A percentile compares a stretch with the other conserved stretches of the same genome.
Evolutionary conservation across 1,140 invertebrate genomes (phyloP).

Genomic region (Halictus rubicundus): DNA sequence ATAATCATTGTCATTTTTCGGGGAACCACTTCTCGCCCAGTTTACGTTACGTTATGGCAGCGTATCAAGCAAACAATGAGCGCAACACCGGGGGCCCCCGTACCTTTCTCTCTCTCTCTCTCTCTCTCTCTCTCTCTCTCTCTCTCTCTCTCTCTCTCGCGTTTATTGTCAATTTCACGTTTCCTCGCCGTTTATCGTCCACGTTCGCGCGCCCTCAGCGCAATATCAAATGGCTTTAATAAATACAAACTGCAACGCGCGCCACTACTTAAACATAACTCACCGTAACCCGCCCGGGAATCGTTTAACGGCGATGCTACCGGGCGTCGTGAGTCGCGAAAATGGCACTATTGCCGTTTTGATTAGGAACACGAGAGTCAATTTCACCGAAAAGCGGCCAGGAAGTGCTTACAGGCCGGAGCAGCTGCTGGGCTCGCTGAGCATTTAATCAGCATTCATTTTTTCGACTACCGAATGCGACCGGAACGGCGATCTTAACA

Average conservation of each 20-base stretch:
- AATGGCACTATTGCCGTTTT: too few species aligned
- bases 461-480: too few species aligned
- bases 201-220: neutral
- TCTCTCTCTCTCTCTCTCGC: too few species aligned
- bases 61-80: slow-evolving; percentile 31
- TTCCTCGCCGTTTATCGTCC: neutral
- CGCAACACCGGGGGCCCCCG: neutral
- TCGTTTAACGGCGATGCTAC: too few species aligned
- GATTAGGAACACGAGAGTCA: too few species aligned
- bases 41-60: slow-evolving; percentile 32
- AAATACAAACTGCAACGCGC: neutral
- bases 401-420: too few species aligned
- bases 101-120: neutral
- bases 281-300: neutral
- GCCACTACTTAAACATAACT: neutral
- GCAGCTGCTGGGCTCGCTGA: too few species aligned
- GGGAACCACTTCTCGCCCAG: slow-evolving; percentile 21
- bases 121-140: too few species aligned
- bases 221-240: slow-evolving; percentile 15
- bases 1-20: slow-evolving; percentile 51
- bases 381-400: too few species aligned
- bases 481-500: too few species aligned
- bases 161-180: slow-evolving; percentile 37
- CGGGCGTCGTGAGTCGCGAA: too few species aligned
- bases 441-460: too few species aligned